Conservation (phyloP, 2,888 invertebrate genomes). For the Hypena proboscidalis region DNA sequence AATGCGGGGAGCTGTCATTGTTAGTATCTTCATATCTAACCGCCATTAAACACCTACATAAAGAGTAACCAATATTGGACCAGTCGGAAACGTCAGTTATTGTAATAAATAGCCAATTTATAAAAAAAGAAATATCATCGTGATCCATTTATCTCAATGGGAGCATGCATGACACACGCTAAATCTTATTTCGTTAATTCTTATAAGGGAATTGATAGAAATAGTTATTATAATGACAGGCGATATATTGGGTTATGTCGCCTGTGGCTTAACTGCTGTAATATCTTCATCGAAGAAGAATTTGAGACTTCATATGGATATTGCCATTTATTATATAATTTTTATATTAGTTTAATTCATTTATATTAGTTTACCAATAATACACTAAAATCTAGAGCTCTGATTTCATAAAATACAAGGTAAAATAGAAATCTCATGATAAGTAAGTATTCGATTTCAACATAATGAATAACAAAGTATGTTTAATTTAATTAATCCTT, state of each 20-base stretch:
- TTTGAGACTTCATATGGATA: too few species aligned
- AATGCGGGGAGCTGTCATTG: too few species aligned
- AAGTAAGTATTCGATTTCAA: too few species aligned
- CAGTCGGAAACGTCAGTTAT: slow-evolving; percentile 19
- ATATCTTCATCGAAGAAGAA: too few species aligned
- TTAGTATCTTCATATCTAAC: background rate
- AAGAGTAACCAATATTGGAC: slow-evolving; percentile 3
- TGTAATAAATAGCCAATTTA: slow-evolving; percentile 40
- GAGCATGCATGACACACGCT: slow-evolving; percentile 14
- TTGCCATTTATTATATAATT: too few species aligned
- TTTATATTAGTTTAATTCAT: too few species aligned
- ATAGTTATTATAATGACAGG: background rate
- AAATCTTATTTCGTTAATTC: slow-evolving; percentile 42
- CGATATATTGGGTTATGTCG: background rate
- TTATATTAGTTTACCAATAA: too few species aligned
- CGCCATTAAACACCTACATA: background rate
- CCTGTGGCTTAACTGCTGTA: background rate
- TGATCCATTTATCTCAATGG: slow-evolving; percentile 33
- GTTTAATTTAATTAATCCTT: slow-evolving; percentile 3
- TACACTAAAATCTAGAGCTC: too few species aligned
- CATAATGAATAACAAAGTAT: background rate
- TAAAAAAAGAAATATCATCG: slow-evolving; percentile 38
- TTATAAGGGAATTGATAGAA: slow-evolving; percentile 23
- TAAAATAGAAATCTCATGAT: too few species aligned
- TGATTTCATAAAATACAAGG: too few species aligned